phyloP scores from a whole-genome alignment of 2,113 vertebrate genomes.

The Scomber colias region DNA sequence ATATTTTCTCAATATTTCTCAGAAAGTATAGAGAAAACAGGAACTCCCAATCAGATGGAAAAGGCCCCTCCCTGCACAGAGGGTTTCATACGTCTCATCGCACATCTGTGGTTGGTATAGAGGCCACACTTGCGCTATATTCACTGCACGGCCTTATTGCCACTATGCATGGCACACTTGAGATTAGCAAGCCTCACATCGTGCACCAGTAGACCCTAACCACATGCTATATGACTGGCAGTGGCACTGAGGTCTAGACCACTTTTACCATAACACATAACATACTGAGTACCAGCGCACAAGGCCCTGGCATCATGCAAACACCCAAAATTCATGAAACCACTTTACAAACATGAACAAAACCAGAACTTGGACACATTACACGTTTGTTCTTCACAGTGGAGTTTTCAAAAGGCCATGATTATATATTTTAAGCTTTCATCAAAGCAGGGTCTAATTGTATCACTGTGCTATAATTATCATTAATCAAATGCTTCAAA shows the following conservation, averaged over 20 bases:
- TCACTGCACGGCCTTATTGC: background rate
- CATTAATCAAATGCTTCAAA: conserved; percentile 47
- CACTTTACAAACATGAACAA: conserved; percentile 40
- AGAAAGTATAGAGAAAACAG: conserved; percentile 79
- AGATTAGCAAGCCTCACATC: background rate
- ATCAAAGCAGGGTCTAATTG: conserved; percentile 25
- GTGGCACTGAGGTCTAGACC: background rate
- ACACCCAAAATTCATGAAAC: conserved; percentile 26
- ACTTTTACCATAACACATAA: conserved; percentile 29
- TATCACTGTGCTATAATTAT: conserved; percentile 40
- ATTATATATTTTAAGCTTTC: conserved; percentile 40
- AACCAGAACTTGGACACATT: conserved; percentile 32
- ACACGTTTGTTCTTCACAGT: background rate
- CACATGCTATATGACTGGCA: conserved; percentile 26
- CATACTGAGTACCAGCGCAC: conserved; percentile 5
- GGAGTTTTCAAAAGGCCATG: conserved; percentile 30
- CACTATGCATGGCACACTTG: conserved; percentile 19
- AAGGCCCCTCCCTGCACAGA: conserved; percentile 71
- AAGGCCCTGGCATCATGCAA: conserved; percentile 2
- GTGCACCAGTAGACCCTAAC: conserved; percentile 7
- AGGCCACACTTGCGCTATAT: background rate
- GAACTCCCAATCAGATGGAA: conserved; percentile 74
- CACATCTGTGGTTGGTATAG: conserved; percentile 67
- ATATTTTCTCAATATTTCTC: conserved; percentile 67
- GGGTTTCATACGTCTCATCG: conserved; percentile 59